Evolutionary conservation across 2,113 vertebrate genomes (phyloP), one percentile per base, ranked within the genome.

Genomic region (Aspiorhynchus laticeps): DNA sequence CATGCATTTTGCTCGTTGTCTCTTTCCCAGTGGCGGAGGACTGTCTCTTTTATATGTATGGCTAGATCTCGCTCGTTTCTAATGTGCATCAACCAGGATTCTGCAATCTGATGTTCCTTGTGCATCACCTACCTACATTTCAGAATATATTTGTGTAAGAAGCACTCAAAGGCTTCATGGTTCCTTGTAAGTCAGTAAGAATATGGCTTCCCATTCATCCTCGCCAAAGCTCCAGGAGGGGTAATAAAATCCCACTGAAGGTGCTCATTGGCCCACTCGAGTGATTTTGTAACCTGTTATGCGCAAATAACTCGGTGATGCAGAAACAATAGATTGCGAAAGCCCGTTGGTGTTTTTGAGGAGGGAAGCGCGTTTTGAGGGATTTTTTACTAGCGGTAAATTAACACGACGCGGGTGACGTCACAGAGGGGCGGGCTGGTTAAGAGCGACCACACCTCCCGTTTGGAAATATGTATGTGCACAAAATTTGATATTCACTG

Each of bases 151-250:
- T 10, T 71, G 41, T 78, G 28, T 8, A 4, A 83, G 17, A 51
- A 48, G 19, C n/a, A 15, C 43, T 79, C n/a, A 81, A 33, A 33
- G 71, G 90, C 86, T 87, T 88, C 74, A 33, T 78, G 88, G 88
- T 87, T 87, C 48, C 84, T 85, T 76, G 77, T 65, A 71, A 26
- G 86, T 87, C 85, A 89, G 88, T 89, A 86, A 90, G 91, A 95
- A 95, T 89, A 95, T 94, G 95, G 93, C 94, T 82, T 92, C 94
- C 94, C 94, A 95, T 95, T 95, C 94, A 95, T 94, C 91, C 93
- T 84, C 84, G 84, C 88, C 85, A 91, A 28, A 74, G 91, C 90
- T 88, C 89, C 80, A 77, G 21, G 81, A 90, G 89, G 81, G 91
- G 89, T 78, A 90, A 90, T 87, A 84, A 80, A 76, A 89, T 43